These are phyloP conservation scores for Promerops cafer DNA, from an alignment of 2,113 vertebrate genomes.

Conservation along the genomic window DNA sequence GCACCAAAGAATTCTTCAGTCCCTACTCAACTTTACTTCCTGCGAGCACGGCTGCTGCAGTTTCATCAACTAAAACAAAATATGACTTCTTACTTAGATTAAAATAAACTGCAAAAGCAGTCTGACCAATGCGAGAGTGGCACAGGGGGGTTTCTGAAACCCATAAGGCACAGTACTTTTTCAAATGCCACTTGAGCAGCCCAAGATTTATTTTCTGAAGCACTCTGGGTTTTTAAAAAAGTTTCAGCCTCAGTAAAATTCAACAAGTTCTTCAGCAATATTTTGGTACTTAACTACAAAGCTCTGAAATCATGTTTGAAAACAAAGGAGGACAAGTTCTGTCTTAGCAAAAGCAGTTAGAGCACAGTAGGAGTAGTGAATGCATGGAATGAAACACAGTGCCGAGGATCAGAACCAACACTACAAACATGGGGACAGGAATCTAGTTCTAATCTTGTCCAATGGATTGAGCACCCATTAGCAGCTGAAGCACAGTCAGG, in stretches of 20 bases:
- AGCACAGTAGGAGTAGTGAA: background rate
- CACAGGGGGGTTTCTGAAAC: background rate
- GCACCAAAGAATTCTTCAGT: background rate
- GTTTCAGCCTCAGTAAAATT: background rate
- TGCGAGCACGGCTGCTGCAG: background rate
- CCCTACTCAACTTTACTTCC: background rate
- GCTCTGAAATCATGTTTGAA: background rate
- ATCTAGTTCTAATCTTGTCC: background rate
- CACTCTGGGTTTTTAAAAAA: background rate
- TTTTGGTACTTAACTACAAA: background rate
- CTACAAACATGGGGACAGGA: background rate
- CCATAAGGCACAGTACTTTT: background rate
- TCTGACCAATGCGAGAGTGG: background rate
- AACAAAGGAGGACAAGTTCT: background rate
- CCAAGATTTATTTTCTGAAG: background rate
- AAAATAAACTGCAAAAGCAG: background rate
- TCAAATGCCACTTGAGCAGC: background rate
- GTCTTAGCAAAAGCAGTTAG: background rate
- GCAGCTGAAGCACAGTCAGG: background rate
- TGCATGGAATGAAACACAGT: background rate
- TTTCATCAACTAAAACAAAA: background rate
- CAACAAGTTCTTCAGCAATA: background rate
- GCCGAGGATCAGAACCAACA: background rate
- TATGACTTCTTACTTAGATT: background rate
- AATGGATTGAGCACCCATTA: background rate